Base-by-base conservation (phyloP, 1,140 invertebrate species). In the Brachionus sp. region DNA sequence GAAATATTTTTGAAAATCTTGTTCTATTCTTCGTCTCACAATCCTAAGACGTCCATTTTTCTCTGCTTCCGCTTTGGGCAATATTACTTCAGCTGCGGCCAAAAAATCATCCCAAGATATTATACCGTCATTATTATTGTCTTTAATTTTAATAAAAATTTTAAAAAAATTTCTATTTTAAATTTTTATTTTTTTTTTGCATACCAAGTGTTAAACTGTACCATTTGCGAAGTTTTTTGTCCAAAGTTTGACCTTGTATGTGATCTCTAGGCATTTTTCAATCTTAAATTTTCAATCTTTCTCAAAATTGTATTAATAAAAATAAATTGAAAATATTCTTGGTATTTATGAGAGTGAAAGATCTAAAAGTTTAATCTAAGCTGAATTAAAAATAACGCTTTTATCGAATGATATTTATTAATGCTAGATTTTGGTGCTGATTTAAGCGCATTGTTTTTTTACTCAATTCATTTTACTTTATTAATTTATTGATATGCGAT, bases 1-100 rank as follows among this genome's bases (percentile, higher is more conserved):
- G 33, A 83, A 83, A 66, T 83, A 83, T 66, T 77, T 83, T 70
- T 83, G 82, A 66, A 75, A 83, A 46, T 83, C 29, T 66, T 83
- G 82, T 44, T 83, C 82, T 6, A 83, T 37, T 46, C 82, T 35
- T 77, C 66, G 50, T 9, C 82, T 44, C 7, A 83, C 35, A 53
- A 83, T 46, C 62, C 37, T 68, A 23, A 83, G 29, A 19, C 82
- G 66, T n/a, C 42, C 33, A 77, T 83, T 83, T 50, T 53, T 53
- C 16, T 75, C 68, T 1, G 82, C 66, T 12, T 83, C 82, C 5
- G 37, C 82, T 62, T 42, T 77, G 16, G 82, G 53, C 42, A 83
- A 25, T 7, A 83, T 83, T 29, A 50, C 80, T 37, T 83, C 82
- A 39, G 66, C 44, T 16, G 82, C 82, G 3, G 44, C 70, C 57